These are phyloP conservation scores for Phoxinus dragarum DNA, from an alignment of 2,797 vertebrate genomes.

Conservation along the genomic window DNA sequence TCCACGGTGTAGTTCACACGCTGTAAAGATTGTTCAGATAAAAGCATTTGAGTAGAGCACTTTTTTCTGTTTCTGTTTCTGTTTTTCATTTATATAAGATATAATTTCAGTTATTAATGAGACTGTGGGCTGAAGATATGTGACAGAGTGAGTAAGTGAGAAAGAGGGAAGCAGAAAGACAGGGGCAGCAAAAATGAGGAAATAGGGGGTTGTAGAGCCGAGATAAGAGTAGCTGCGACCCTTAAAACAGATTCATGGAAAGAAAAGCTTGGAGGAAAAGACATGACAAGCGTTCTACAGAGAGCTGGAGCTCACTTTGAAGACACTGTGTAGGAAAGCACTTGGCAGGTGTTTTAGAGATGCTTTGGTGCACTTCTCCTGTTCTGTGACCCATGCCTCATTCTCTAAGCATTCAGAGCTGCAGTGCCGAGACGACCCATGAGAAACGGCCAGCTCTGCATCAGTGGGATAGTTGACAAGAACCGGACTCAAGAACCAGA, in stretches of 20 bases:
- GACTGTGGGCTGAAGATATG: constrained; percentile 14
- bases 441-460: background rate
- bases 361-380: constrained; percentile 12
- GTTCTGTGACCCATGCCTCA: background rate
- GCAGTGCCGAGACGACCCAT: background rate
- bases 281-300: constrained; percentile 9
- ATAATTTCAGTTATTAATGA: background rate
- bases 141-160: background rate
- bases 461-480: background rate
- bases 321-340: constrained; percentile 23
- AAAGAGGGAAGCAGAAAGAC: background rate
- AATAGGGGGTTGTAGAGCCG: background rate
- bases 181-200: background rate
- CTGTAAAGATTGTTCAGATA: constrained; percentile 1
- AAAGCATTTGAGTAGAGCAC: background rate
- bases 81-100: constrained; percentile 17
- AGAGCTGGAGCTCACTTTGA: constrained; percentile 18
- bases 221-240: constrained; percentile 27
- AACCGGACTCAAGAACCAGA: too few species aligned
- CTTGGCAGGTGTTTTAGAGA: constrained; percentile 36
- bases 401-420: constrained; percentile 6
- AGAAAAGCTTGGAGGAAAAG: constrained; percentile 24
- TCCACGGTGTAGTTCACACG: background rate
- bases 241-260: constrained; percentile 18
- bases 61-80: background rate